Conservation (phyloP, 2,888 invertebrate genomes). For the Crocallis elinguaria region DNA sequence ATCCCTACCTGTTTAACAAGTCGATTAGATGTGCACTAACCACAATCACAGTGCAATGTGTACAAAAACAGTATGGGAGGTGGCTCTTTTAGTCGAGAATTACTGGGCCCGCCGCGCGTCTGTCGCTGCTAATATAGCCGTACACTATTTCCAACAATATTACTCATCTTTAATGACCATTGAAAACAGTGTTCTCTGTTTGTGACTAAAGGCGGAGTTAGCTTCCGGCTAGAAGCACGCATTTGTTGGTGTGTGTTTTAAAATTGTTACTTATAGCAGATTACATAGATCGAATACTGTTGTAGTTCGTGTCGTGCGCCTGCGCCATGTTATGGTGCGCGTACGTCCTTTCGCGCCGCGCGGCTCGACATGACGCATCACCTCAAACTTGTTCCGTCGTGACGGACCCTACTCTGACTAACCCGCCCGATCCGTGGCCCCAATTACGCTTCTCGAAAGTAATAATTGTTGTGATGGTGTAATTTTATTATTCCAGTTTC, state of each 20-base stretch:
- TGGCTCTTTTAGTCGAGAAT: neutral
- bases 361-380: constrained; percentile 53
- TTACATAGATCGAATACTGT: constrained; percentile 7
- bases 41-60: neutral
- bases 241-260: neutral
- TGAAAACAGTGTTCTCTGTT: neutral
- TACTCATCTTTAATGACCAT: constrained; percentile 3
- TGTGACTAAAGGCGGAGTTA: neutral
- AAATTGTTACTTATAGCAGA: neutral
- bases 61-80: neutral
- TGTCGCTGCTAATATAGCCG: neutral
- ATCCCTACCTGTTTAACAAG: constrained; percentile 12
- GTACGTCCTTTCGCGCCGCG: constrained; percentile 43
- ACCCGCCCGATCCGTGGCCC: constrained; percentile 50
- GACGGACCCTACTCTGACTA: constrained; percentile 52
- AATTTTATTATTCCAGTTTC: constrained; percentile 19
- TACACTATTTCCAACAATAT: neutral
- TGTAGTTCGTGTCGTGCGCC: constrained; percentile 14
- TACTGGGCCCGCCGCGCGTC: too few species aligned
- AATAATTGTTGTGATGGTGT: constrained; percentile 39
- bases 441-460: constrained; percentile 50
- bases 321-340: constrained; percentile 30
- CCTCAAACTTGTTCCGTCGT: constrained; percentile 56
- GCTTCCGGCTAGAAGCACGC: neutral
- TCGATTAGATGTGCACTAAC: constrained; percentile 11